These are phyloP conservation scores for Aproaerema taeniolella DNA, from an alignment of 2,888 invertebrate genomes.

Conservation along the genomic window DNA sequence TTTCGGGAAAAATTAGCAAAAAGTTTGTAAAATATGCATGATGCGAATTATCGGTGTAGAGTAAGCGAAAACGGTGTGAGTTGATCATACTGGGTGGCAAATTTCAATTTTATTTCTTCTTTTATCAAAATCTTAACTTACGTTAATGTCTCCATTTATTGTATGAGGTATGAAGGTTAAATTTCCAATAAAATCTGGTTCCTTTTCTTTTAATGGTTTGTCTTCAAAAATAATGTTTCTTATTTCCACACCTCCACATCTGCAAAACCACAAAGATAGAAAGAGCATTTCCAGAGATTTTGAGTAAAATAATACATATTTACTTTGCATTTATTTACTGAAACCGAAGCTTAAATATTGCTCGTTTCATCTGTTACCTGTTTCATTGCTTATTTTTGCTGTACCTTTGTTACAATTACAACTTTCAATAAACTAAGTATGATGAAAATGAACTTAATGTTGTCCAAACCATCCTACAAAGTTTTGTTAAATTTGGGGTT, in stretches of 20 bases:
- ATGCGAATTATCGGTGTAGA: neutral
- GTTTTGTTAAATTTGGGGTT: too few relatives aligned
- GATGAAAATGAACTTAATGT: too few relatives aligned
- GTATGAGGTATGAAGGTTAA: conserved; percentile 31
- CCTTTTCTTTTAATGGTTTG: conserved; percentile 20
- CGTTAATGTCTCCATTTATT: conserved; percentile 28
- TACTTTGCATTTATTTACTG: too few relatives aligned
- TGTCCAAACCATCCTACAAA: too few relatives aligned
- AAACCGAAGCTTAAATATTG: too few relatives aligned
- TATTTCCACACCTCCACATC: conserved; percentile 37
- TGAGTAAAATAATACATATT: too few relatives aligned
- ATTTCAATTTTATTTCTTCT: neutral
- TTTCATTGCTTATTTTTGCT: too few relatives aligned
- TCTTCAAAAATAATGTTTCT: conserved; percentile 28
- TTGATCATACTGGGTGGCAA: neutral
- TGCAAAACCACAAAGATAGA: conserved; percentile 9
- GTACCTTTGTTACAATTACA: too few relatives aligned
- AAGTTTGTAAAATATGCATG: neutral
- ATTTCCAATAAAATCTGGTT: conserved; percentile 24
- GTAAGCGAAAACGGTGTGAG: neutral
- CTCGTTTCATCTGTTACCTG: too few relatives aligned
- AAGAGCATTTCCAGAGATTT: too few relatives aligned
- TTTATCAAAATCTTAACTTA: conserved; percentile 21
- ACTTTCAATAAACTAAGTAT: too few relatives aligned
- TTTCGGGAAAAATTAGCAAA: neutral